These are phyloP conservation scores for Myrmophylax atrothorax DNA, from an alignment of 2,113 vertebrate genomes.

Conservation along the genomic window DNA sequence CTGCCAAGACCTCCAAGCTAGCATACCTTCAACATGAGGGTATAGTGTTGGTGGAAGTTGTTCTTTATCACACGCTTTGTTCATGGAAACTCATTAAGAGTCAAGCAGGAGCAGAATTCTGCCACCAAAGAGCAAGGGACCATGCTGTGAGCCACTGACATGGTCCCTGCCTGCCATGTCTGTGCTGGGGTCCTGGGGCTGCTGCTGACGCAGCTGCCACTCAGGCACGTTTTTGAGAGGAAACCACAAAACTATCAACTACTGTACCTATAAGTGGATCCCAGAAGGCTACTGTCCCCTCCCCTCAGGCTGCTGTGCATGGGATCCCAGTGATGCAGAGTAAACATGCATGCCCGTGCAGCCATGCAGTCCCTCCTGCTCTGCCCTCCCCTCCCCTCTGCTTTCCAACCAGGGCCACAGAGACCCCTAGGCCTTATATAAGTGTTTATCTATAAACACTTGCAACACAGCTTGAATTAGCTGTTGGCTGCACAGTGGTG, in stretches of 20 bases:
- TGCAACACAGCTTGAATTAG: neutral
- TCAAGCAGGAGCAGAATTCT: neutral
- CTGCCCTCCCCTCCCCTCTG: neutral
- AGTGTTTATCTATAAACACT: neutral
- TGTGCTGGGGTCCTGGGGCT: neutral
- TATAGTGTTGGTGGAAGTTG: neutral
- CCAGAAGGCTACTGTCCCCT: neutral
- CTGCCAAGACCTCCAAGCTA: neutral
- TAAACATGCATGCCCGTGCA: neutral
- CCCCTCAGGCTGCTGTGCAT: neutral
- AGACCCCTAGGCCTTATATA: neutral
- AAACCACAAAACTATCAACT: neutral
- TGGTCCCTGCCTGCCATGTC: fast-evolving
- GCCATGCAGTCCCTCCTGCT: neutral
- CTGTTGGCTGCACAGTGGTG: neutral
- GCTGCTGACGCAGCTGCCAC: neutral
- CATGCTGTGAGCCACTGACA: neutral
- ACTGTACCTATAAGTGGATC: fast-evolving
- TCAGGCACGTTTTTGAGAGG: neutral
- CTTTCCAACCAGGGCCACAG: neutral
- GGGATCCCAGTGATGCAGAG: neutral
- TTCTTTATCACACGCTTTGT: neutral
- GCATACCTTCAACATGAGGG: fast-evolving
- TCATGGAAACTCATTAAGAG: neutral
- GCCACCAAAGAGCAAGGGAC: neutral